Base-by-base conservation (phyloP, 2,113 vertebrate genomes). In the Poeciliopsis turrubarensis region DNA sequence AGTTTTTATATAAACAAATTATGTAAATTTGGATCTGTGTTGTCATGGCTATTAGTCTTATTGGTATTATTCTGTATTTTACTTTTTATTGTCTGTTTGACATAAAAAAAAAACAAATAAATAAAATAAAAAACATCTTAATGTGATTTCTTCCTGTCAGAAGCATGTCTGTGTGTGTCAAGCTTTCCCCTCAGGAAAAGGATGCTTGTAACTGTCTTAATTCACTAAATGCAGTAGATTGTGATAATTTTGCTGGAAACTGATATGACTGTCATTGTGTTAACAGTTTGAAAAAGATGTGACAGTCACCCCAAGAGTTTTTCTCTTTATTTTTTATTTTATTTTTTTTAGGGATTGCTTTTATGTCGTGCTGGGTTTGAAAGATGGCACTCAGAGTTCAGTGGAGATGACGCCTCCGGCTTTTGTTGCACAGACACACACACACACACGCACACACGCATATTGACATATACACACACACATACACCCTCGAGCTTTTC, bases 401-500 rank as follows among this genome's bases (percentile, higher is more conserved):
- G 65, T 73, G 25, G 37, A 77, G 76, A 89, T 32, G 64, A 70
- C 76, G 85, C 83, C 34, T 7, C 26, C 0, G 70, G 83, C 80
- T 87, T 61, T 78, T 77, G 68, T 29, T 75, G 73, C 41, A 34
- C 8, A 10, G 51, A 25, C 63, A 64, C 66, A 68, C 29, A 73
- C 73, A 81, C 54, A 68, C 51, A 44, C 68, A 65, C 60, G 9
- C 60, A 25, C 63, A 64, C 66, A 68, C 29, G 68, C 12, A 75
- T 61, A 25, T 31, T 68, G 57, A 60, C 68, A 65, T 34, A 77
- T 27, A 73, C 73, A 81, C 54, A 68, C 51, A 44, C 68, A 65
- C 60, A 80, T 41, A 72, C 65, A 74, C 79, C 81, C 78, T 60
- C 0, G 44, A 83, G 82, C 80, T 34, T 76, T 79, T 84, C 68